Evolutionary conservation across 2,888 invertebrate genomes (phyloP), one percentile per base, ranked within the genome.

Genomic region (Oegoconia quadripuncta): DNA sequence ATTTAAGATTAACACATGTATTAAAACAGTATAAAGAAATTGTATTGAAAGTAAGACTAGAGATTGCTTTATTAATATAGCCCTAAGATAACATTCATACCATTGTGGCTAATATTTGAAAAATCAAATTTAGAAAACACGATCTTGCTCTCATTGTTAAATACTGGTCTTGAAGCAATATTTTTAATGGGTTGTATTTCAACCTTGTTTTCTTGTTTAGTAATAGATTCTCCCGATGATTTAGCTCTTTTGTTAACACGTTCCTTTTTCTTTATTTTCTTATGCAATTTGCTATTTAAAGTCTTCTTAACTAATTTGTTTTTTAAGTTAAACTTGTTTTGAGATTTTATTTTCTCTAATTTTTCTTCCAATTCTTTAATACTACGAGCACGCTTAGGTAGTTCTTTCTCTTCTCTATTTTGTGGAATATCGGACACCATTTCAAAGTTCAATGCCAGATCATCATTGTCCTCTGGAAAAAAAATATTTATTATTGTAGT

Each of bases 91-190:
- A 13, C 18, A 9, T 13, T 44, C 49, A 77, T 65, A 74, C 92
- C 90, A 70, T 88, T 90, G 4, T 89, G 88, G 11, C 92, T 93
- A 46, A 92, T 86, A 56, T 91, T 90, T 15, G 93, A 92, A 79
- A 97, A 97, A 72, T 97, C 96, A 75, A 97, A 95, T 83, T 97
- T 97, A 3, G 96, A 96, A 67, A 95, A 97, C 1, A 97, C 95
- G 66, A 97, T 91, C 82, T 96, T 95, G 1, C 94, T 95, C 47
- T 95, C 94, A 53, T 91, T 93, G 70, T 96, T 96, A 55, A 92
- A 95, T 12, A 95, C 90, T n/a, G 93, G 92, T 65, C 93, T 93
- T 0, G 89, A 67, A 33, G 80, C 60, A 33, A 60, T 59, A 25
- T 55, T 41, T 28, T 61, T 50, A 4, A 59, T 50, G 41, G 26